A percentile compares a stretch with the other conserved stretches of the same genome.
phyloP scores from a whole-genome alignment of 1,140 invertebrate species.

The Drosophila nannoptera region DNA sequence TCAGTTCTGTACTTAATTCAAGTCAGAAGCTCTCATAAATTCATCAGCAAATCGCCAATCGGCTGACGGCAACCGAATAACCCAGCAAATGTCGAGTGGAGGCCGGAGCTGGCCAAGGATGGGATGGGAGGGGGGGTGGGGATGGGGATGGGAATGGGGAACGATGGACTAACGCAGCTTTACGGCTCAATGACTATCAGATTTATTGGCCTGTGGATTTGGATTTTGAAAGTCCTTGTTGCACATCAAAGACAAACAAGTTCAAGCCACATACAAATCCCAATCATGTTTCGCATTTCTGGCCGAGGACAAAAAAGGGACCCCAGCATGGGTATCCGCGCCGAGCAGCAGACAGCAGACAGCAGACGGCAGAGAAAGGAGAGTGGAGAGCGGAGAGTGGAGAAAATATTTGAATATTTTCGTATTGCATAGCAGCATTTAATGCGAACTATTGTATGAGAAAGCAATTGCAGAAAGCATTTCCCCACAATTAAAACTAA shows the following conservation, averaged over 20 bases:
- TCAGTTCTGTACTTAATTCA: slow-evolving; percentile 8
- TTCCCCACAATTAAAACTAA: neutral
- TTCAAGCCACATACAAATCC: slow-evolving; percentile 9
- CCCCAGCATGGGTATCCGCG: neutral
- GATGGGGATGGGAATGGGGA: neutral
- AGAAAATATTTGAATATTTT: no score
- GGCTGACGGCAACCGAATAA: slow-evolving; percentile 27
- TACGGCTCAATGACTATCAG: slow-evolving; percentile 60
- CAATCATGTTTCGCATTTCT: slow-evolving; percentile 5
- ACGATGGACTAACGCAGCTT: slow-evolving; percentile 40
- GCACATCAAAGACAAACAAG: slow-evolving; percentile 36
- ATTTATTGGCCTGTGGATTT: slow-evolving; percentile 63
- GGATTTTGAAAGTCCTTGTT: slow-evolving; percentile 16
- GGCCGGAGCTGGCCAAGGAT: neutral
- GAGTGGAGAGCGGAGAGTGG: no score
- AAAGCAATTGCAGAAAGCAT: no score
- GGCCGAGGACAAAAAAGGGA: neutral
- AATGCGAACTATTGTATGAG: no score
- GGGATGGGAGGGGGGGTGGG: neutral
- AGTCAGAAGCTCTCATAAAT: slow-evolving; percentile 58
- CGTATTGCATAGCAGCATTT: no score
- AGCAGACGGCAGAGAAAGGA: no score
- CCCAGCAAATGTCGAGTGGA: slow-evolving; percentile 25
- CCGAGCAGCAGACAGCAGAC: neutral
- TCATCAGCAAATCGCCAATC: slow-evolving; percentile 57